These are phyloP conservation scores for Nomada fucata DNA, from an alignment of 2,888 invertebrate genomes.

Conservation along the genomic window DNA sequence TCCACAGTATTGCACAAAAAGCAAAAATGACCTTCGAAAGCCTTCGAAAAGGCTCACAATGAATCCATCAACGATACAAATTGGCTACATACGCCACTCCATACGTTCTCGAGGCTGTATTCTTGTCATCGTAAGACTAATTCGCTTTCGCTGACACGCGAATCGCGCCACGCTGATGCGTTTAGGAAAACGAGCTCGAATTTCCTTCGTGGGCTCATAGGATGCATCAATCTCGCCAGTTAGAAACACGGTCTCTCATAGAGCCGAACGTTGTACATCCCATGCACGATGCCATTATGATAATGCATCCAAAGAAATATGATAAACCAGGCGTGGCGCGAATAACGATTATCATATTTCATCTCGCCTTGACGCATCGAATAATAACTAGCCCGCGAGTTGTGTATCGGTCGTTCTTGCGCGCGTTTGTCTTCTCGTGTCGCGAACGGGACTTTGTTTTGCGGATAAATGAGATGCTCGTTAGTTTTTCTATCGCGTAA, in stretches of 20 bases:
- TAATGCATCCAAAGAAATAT: slow-evolving; percentile 72
- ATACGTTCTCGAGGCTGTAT: not conserved
- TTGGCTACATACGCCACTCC: not conserved
- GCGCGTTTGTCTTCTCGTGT: slow-evolving; percentile 30
- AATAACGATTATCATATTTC: slow-evolving; percentile 78
- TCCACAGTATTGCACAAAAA: no score
- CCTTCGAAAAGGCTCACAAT: no score
- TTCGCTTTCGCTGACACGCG: not conserved
- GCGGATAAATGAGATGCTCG: slow-evolving; percentile 23
- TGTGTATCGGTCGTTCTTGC: slow-evolving; percentile 40
- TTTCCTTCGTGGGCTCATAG: slow-evolving; percentile 32
- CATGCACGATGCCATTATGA: slow-evolving; percentile 75
- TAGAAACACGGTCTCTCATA: slow-evolving; percentile 40
- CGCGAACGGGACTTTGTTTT: slow-evolving; percentile 30
- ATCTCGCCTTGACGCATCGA: slow-evolving; percentile 69
- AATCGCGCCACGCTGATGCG: not conserved
- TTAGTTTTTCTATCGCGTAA: not conserved
- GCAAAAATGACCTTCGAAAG: no score
- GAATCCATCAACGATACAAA: not conserved
- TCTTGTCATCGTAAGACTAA: not conserved
- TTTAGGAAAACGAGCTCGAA: not conserved
- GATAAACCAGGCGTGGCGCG: slow-evolving; percentile 72
- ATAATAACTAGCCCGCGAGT: slow-evolving; percentile 64
- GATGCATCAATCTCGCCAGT: slow-evolving; percentile 60
- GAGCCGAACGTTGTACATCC: slow-evolving; percentile 61